A percentile compares a stretch with the other conserved stretches of the same genome.
Evolutionary conservation across 2,797 vertebrate species (phyloP).

Genomic region (Dallia pectoralis): DNA sequence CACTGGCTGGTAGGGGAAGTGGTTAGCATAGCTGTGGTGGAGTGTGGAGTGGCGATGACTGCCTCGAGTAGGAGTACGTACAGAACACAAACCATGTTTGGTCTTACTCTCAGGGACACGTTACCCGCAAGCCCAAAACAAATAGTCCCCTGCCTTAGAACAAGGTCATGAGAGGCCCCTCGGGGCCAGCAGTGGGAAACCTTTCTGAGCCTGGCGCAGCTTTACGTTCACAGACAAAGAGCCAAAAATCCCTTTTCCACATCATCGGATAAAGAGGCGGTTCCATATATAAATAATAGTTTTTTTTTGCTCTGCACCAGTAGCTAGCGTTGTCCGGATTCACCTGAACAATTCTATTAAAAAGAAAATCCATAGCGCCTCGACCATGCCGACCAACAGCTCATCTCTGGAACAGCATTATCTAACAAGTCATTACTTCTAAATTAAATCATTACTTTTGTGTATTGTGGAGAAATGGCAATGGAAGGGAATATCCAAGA

Average conservation of each 20-base stretch:
- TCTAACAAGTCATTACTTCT: constrained; percentile 41
- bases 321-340: constrained; percentile 47
- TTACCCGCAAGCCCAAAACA: constrained; percentile 44
- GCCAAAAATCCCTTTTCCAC: constrained; percentile 45
- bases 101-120: constrained; percentile 19
- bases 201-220: constrained; percentile 42
- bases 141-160: constrained; percentile 50
- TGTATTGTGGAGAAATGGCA: constrained; percentile 43
- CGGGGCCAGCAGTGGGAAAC: constrained; percentile 32
- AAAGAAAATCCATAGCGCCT: constrained; percentile 54
- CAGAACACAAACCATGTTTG: constrained; percentile 29
- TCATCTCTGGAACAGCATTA: constrained; percentile 33
- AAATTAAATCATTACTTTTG: constrained; percentile 35
- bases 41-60: constrained; percentile 7
- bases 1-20: constrained; percentile 10
- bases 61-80: not conserved
- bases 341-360: constrained; percentile 49
- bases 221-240: constrained; percentile 59
- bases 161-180: constrained; percentile 49
- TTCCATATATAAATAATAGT: constrained; percentile 45
- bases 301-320: constrained; percentile 41
- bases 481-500: constrained; percentile 59
- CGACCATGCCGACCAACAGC: constrained; percentile 33
- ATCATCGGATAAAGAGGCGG: constrained; percentile 39
- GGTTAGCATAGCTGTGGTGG: constrained; percentile 19